Evolutionary conservation across 1,140 invertebrate species (phyloP), one percentile per base, ranked within the genome.

Genomic region (Eulimnadia texana): DNA sequence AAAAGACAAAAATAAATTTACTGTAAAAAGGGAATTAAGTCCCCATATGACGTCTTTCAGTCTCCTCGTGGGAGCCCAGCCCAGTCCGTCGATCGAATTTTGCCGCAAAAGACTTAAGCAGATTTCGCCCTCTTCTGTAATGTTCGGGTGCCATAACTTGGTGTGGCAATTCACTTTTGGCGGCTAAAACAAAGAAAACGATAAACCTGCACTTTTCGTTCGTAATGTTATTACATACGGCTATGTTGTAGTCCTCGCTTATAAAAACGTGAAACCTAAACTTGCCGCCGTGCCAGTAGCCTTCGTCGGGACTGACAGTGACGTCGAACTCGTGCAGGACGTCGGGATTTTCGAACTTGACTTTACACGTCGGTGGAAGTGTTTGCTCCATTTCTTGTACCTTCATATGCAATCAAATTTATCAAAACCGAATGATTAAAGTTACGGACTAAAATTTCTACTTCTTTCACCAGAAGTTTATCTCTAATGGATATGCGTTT

Each of bases 21-120:
- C 89, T 57, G 88, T 90, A 77, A 95, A 96, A 67, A 96, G 77
- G 60, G 88, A 88, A 78, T 92, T 90, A 50, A 97, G 76, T 24
- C 93, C 93, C 88, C 90, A 94, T n/a, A 94, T 83, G 63, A 97
- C 87, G 78, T 97, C 93, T 72, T 93, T 93, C 10, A 97, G 74
- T 72, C 84, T 82, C 66, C 93, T 77, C 16, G 91, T 96, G 1
- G 93, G 93, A 25, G 91, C 90, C 93, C 93, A 97, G 23, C 92
- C 92, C 70, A 93, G 80, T 64, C 89, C 90, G 78, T 97, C 93
- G 68, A 95, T 85, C 62, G 90, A 93, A 70, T 85, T 93, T 73
- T 91, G 84, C 65, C 93, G 76, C 50, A 98, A 74, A 29, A 98
- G 76, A 64, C 90, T 95, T 42, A 98, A 73, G 74, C 93, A 98